Conservation (phyloP, 2,113 vertebrate genomes). For the Osmerus eperlanus region DNA sequence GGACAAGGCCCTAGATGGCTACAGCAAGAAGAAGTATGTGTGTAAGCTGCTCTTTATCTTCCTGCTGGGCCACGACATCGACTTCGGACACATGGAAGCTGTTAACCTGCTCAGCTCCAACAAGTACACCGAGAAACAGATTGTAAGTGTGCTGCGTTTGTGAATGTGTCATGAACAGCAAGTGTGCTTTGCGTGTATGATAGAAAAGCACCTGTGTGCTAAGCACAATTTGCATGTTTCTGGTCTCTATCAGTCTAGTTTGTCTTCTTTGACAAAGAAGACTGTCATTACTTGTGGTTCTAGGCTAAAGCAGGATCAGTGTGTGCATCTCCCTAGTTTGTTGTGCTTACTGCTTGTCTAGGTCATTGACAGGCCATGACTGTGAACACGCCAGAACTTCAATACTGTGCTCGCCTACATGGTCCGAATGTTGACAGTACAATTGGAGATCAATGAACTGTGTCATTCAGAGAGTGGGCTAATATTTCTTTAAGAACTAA, state of each 20-base stretch:
- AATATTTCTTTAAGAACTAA: too few relatives aligned
- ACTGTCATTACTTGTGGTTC: too few relatives aligned
- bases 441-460: slow-evolving; percentile 29
- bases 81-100: slow-evolving; percentile 94
- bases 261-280: not conserved
- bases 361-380: too few relatives aligned
- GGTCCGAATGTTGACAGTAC: slow-evolving; percentile 29
- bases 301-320: too few relatives aligned
- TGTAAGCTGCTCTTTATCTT: slow-evolving; percentile 95
- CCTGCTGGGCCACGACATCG: slow-evolving; percentile 90
- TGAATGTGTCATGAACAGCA: not conserved
- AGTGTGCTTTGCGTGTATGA: not conserved
- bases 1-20: slow-evolving; percentile 91
- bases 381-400: not conserved
- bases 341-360: not conserved
- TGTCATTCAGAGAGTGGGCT: slow-evolving; percentile 2
- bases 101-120: slow-evolving; percentile 94
- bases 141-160: slow-evolving; percentile 72
- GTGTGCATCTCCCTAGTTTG: not conserved
- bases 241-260: not conserved
- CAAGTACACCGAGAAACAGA: slow-evolving; percentile 95
- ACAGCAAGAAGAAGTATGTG: slow-evolving; percentile 95
- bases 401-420: not conserved
- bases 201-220: too few relatives aligned
- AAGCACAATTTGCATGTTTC: not conserved